A percentile compares a stretch with the other conserved stretches of the same genome.
phyloP scores from a whole-genome alignment of 1,140 invertebrate genomes.

The Achroia grisella region DNA sequence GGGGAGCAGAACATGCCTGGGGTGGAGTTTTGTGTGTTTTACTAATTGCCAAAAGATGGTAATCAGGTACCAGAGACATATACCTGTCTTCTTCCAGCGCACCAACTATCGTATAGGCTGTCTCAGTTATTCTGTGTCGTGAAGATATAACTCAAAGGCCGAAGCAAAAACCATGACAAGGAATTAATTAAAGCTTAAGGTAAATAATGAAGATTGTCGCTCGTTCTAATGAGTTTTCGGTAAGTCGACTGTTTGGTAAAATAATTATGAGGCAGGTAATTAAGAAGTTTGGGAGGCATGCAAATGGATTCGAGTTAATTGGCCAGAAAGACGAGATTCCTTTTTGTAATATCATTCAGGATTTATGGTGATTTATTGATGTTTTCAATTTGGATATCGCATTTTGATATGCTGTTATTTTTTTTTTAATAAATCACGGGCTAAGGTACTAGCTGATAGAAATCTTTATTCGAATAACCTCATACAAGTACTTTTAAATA shows the following conservation, averaged over 20 bases:
- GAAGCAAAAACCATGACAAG: constrained; percentile 74
- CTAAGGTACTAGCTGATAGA: no score
- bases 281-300: constrained; percentile 41
- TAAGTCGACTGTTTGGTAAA: constrained; percentile 47
- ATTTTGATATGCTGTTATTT: no score
- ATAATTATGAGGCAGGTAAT: constrained; percentile 63
- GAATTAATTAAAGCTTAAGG: constrained; percentile 73
- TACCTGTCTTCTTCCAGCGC: constrained; percentile 28
- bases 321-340: constrained; percentile 3
- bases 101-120: constrained; percentile 12
- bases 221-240: constrained; percentile 65
- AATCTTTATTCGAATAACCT: no score
- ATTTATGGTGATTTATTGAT: no score
- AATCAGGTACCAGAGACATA: constrained; percentile 64
- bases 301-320: constrained; percentile 31
- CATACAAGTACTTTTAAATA: no score
- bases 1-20: constrained; percentile 65
- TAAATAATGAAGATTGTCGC: constrained; percentile 73
- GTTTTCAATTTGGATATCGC: no score
- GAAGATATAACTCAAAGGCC: constrained; percentile 63
- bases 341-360: no score
- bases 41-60: constrained; percentile 75
- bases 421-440: no score
- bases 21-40: constrained; percentile 75
- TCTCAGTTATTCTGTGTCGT: constrained; percentile 31